Percentiles rank a stretch among this genome's conserved stretches.
phyloP scores from a whole-genome alignment of 2,888 invertebrate species.

The Fissipunctia ypsillon region DNA sequence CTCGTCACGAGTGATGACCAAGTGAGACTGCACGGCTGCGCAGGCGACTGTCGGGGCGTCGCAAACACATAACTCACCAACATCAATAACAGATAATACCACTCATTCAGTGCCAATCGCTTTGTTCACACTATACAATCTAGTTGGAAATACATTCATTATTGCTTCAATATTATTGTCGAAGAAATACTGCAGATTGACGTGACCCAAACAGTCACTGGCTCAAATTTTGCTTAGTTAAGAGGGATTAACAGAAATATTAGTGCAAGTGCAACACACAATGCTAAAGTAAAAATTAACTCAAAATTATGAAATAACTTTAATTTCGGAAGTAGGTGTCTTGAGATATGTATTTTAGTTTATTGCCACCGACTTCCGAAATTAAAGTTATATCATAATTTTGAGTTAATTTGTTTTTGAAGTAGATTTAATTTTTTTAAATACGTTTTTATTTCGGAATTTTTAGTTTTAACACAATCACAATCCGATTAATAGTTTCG shows the following conservation, averaged over 20 bases:
- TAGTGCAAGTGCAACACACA: background rate
- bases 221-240: background rate
- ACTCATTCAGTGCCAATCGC: constrained; percentile 79
- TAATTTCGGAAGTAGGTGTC: too few relatives aligned
- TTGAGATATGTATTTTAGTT: too few relatives aligned
- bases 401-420: too few relatives aligned
- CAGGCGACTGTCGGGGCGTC: constrained; percentile 62
- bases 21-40: constrained; percentile 84
- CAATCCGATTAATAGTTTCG: too few relatives aligned
- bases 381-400: too few relatives aligned
- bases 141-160: constrained; percentile 45
- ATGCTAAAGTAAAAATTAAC: background rate
- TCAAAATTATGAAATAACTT: too few relatives aligned
- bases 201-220: background rate
- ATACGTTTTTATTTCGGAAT: too few relatives aligned
- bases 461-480: too few relatives aligned
- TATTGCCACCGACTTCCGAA: too few relatives aligned
- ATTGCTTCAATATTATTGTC: constrained; percentile 37
- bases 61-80: constrained; percentile 80
- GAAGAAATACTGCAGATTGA: constrained; percentile 7
- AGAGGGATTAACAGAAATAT: background rate
- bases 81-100: constrained; percentile 79
- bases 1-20: constrained; percentile 76
- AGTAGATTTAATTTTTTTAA: too few relatives aligned
- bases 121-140: constrained; percentile 72